Evolutionary conservation across 2,113 vertebrate genomes (phyloP), one percentile per base, ranked within the genome.

Genomic region (Syngnathus typhle): DNA sequence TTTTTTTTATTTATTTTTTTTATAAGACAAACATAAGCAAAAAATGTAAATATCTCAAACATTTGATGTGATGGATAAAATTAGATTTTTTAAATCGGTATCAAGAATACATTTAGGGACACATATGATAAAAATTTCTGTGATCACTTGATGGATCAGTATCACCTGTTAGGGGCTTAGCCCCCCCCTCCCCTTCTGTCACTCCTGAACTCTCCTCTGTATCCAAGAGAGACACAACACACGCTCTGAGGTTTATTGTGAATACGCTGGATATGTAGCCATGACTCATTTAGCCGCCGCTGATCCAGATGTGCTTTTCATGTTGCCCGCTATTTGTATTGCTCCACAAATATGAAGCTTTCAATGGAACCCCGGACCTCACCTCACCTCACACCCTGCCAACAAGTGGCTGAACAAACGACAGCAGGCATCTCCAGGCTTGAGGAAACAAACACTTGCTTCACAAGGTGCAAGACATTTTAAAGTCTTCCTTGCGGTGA

Each of bases 81-180:
- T 32, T 43, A 11, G 9, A 43, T 43, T 11, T 43, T 43, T 43
- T 11, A 43, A 43, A 43, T 11, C 41, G 2, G 41, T 11, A 1
- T 43, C 41, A 43, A 43, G 12, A 43, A 43, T 43, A 43, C 12
- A 3, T 43, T 43, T 43, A 11, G 41, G 3, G 41, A 43, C 27
- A 32, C 27, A 3, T 3, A 3, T 3, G 27, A 32, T 32, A 32
- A 32, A 32, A 32, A 32, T 32, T 32, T 49, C 18, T 7, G 43
- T 6, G 56, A 74, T 32, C 59, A 82, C 79, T 72, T 68, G 72
- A 62, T 0, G 64, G 83, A 82, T 82, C 80, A 75, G 71, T 10
- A 60, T 76, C 85, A 85, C 78, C 85, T 87, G 83, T 83, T 65
- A 0, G 46, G 41, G 46, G 71, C 54, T 61, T 75, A 80, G 55